Percentiles rank a stretch among this genome's conserved stretches.
These are phyloP conservation scores for Onychostruthus taczanowskii DNA, from an alignment of 2,113 vertebrate species.

Conservation along the genomic window DNA sequence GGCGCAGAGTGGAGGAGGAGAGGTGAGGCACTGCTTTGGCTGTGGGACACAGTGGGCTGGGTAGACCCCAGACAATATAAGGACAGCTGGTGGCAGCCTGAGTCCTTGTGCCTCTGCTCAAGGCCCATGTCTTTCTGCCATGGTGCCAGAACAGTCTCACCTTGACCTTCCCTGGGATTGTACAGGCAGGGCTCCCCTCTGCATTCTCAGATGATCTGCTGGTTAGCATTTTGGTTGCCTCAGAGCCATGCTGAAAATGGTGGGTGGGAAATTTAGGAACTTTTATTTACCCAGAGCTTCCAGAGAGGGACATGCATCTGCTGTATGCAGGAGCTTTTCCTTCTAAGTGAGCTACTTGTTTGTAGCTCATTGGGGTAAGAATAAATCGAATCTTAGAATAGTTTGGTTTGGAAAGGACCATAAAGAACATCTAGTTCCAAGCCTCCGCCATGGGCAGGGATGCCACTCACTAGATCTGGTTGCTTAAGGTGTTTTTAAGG, in stretches of 20 bases:
- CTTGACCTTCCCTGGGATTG: neutral
- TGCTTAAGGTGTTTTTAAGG: neutral
- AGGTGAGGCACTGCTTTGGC: conserved; percentile 66
- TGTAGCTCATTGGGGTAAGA: neutral
- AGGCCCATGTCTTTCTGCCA: neutral
- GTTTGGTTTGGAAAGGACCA: neutral
- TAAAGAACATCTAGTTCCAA: neutral
- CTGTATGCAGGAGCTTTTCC: neutral
- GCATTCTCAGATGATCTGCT: neutral
- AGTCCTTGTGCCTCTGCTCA: neutral
- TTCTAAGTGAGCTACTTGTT: neutral
- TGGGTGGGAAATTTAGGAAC: neutral
- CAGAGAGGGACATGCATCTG: neutral
- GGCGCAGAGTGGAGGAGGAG: conserved; percentile 80
- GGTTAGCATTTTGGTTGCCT: neutral
- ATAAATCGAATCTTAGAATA: neutral
- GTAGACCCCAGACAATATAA: accelerated
- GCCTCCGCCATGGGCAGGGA: neutral
- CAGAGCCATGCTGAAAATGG: neutral
- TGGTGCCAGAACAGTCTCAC: accelerated
- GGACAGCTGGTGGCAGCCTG: neutral
- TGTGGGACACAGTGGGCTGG: neutral
- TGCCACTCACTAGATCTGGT: neutral
- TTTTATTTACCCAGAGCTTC: neutral
- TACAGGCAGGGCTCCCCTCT: neutral